These are phyloP conservation scores for Pelvicachromis taeniatus DNA, from an alignment of 2,113 vertebrate genomes.

Conservation along the genomic window DNA sequence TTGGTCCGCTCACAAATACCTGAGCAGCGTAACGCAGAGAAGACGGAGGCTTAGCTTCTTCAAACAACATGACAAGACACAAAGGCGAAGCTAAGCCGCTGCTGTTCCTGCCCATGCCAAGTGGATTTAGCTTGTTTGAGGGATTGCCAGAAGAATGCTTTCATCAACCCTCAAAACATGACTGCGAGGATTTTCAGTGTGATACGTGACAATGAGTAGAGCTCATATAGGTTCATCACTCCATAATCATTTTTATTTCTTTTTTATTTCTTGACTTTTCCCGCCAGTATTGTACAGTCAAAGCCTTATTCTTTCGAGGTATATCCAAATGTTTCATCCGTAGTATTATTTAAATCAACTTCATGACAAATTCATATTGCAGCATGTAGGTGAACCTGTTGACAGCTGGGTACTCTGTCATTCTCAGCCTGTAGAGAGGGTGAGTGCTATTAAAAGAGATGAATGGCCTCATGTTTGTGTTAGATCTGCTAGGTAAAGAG, in stretches of 20 bases:
- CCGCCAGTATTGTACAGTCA: not conserved
- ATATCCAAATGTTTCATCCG: not conserved
- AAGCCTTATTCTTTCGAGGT: not conserved
- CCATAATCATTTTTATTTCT: conserved; percentile 16
- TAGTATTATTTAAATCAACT: not conserved
- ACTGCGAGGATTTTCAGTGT: conserved; percentile 43
- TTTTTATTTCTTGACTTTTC: not conserved
- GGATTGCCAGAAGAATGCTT: conserved; percentile 75
- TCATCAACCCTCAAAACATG: conserved; percentile 68
- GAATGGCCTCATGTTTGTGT: conserved; percentile 46
- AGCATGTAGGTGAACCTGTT: not conserved
- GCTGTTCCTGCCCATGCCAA: conserved; percentile 58
- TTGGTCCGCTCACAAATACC: conserved; percentile 49
- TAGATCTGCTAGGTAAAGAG: conserved; percentile 60
- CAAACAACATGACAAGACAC: conserved; percentile 62
- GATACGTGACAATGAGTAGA: conserved; percentile 8
- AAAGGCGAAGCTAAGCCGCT: conserved; percentile 56
- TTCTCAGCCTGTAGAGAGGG: not conserved
- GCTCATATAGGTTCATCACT: conserved; percentile 48
- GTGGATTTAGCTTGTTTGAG: conserved; percentile 61
- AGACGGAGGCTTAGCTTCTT: conserved; percentile 54
- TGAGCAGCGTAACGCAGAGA: conserved; percentile 47
- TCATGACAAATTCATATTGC: not conserved
- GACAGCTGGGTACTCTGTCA: conserved; percentile 12
- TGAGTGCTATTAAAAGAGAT: conserved; percentile 34